Evolutionary conservation across 2,888 invertebrate genomes (phyloP).

Genomic region (Odontocolon sp.): DNA sequence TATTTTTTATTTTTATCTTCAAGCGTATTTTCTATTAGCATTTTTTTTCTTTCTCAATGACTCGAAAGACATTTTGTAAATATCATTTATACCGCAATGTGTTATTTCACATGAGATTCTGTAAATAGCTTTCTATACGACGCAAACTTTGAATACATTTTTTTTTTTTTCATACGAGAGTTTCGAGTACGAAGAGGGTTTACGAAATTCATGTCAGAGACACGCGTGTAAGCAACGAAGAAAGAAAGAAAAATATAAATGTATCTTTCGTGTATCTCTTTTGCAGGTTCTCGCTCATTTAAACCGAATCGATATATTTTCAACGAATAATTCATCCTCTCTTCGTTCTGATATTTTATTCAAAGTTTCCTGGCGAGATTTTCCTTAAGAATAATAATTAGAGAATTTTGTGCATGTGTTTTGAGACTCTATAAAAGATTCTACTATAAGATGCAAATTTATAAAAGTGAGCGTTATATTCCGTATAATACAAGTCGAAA

Average conservation of each 20-base stretch:
- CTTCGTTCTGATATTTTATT: not conserved
- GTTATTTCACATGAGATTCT: not conserved
- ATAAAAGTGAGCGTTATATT: constrained; percentile 21
- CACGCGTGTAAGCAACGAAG: too few species aligned
- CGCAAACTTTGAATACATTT: not conserved
- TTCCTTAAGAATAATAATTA: constrained; percentile 22
- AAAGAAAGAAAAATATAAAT: too few species aligned
- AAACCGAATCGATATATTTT: too few species aligned
- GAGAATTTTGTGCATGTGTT: constrained; percentile 15
- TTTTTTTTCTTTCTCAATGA: not conserved
- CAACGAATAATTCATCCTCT: not conserved
- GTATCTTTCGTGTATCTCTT: too few species aligned
- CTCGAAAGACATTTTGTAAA: not conserved
- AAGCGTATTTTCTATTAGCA: not conserved
- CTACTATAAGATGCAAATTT: not conserved
- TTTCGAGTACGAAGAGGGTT: not conserved
- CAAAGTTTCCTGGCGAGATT: not conserved
- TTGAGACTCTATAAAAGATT: not conserved
- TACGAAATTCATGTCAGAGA: not conserved
- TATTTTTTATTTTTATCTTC: not conserved
- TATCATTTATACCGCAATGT: not conserved
- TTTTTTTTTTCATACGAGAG: not conserved
- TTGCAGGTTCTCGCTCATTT: too few species aligned
- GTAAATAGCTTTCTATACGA: not conserved
- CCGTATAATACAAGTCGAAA: constrained; percentile 48